Conservation (phyloP, 2,888 invertebrate genomes). For the Timema cristinae region DNA sequence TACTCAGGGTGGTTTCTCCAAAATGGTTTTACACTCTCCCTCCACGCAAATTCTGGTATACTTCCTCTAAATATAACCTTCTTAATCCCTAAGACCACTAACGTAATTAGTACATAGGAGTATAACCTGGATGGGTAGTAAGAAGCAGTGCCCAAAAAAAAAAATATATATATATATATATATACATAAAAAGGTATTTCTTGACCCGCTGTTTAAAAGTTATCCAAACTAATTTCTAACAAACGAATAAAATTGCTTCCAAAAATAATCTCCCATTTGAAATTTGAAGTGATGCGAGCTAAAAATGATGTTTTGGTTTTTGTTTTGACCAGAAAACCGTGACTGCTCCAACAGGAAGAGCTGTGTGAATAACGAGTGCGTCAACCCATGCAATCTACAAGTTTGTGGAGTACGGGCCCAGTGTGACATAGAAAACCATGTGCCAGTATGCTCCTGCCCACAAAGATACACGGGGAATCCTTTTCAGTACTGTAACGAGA, state of each 20-base stretch:
- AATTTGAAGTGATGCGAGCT: not conserved
- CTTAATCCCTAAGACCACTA: too few relatives aligned
- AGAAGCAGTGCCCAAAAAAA: too few relatives aligned
- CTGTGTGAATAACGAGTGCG: not conserved
- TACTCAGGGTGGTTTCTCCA: too few relatives aligned
- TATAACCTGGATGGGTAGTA: too few relatives aligned
- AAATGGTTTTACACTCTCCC: too few relatives aligned
- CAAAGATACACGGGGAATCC: not conserved
- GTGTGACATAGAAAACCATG: conserved; percentile 2
- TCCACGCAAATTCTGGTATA: too few relatives aligned
- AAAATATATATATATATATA: too few relatives aligned
- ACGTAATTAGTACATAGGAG: too few relatives aligned
- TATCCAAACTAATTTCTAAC: too few relatives aligned
- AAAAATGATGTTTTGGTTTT: not conserved
- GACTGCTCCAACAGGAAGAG: conserved; percentile 11
- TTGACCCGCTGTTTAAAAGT: not conserved
- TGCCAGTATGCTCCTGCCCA: conserved; percentile 10
- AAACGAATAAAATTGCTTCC: too few relatives aligned
- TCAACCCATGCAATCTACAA: not conserved
- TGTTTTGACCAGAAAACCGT: not conserved
- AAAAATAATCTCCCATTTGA: not conserved
- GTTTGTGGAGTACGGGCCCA: not conserved
- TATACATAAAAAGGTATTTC: too few relatives aligned
- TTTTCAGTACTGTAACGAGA: not conserved
- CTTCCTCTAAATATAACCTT: too few relatives aligned